phyloP scores from a whole-genome alignment of 2,797 vertebrate genomes.

The Artibeus lituratus region DNA sequence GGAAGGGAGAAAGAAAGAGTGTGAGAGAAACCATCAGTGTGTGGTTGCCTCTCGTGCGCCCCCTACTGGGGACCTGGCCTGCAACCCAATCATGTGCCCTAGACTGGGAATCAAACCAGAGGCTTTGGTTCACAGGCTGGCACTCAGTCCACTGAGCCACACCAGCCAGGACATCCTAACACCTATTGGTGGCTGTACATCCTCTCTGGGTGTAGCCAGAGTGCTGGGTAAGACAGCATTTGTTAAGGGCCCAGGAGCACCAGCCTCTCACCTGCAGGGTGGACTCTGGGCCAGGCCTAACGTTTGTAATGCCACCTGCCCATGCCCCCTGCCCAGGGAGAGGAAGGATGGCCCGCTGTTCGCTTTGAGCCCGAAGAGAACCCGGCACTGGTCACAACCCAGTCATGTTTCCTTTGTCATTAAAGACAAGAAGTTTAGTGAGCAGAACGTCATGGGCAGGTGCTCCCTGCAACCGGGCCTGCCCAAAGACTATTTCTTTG shows the following conservation, averaged over 20 bases:
- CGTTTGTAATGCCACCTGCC: neutral
- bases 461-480: neutral
- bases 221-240: too few species aligned
- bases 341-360: neutral
- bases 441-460: neutral
- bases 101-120: too few species aligned
- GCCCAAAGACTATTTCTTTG: neutral
- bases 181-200: neutral
- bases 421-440: neutral
- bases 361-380: neutral
- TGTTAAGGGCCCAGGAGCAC: neutral
- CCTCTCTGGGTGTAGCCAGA: neutral
- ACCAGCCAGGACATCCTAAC: too few species aligned
- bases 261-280: neutral
- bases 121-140: too few species aligned
- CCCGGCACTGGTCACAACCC: neutral
- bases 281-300: neutral
- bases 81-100: too few species aligned
- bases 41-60: too few species aligned
- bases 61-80: too few species aligned
- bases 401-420: neutral
- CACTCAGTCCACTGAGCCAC: too few species aligned
- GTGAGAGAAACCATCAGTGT: too few species aligned
- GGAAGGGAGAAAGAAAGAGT: too few species aligned
- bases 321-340: neutral